Base-by-base conservation (phyloP, 2,888 invertebrate genomes). In the Laspeyria flexula region DNA sequence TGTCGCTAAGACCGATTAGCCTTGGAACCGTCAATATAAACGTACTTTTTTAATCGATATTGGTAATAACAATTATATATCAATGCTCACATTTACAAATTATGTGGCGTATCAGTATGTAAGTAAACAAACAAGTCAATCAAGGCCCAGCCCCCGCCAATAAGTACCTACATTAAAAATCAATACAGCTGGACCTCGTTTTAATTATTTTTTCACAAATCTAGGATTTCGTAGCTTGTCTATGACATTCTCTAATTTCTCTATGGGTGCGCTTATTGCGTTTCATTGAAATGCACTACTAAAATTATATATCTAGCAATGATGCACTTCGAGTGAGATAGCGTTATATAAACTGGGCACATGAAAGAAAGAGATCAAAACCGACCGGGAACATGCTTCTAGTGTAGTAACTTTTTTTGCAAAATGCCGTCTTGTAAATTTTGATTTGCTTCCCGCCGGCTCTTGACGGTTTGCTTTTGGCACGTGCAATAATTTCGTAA, bases 381-480 rank as follows among this genome's bases (percentile, higher is more conserved):
- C 3, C 0, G n/a, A 34, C 11, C 31, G 33, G 48, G 35, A 59
- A 49, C 27, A 53, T 55, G 34, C 18, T 51, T 12, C 27, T 48
- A 55, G 71, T 53, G 25, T 43, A 29, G 73, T 64, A 77, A 78
- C 75, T 79, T 73, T 69, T n/a, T 65, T 74, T 69, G 77, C 77
- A 77, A 81, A 80, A 72, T 79, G 84, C 79, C 76, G 62, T 65
- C 70, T 71, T 55, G 71, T 75, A 73, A 77, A 78, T 83, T 88
- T 86, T 83, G 78, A 83, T 88, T 86, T 84, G 79, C 85, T 89
- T 90, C 90, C 88, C 90, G 90, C 90, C 91, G 89, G 86, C 83
- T 79, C 68, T 77, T 88, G 88, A 89, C 90, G 88, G 91, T 86
- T 88, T 86, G 84, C 78, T 81, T 90, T 90, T 88, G 85, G 91